A percentile compares a stretch with the other conserved stretches of the same genome.
phyloP scores from a whole-genome alignment of 2,113 vertebrate species.

The Corydoras sp. region DNA sequence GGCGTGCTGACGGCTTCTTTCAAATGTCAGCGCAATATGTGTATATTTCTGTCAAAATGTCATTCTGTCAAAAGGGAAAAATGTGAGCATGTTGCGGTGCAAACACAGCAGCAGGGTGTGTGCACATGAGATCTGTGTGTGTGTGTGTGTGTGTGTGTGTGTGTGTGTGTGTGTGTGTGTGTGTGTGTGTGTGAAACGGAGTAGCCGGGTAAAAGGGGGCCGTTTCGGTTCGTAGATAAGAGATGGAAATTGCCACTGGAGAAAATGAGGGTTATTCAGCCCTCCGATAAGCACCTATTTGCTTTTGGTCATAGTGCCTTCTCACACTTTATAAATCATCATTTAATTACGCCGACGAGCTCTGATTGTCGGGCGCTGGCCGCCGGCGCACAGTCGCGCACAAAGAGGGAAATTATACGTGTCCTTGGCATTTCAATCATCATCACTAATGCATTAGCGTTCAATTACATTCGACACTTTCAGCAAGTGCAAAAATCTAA shows the following conservation, averaged over 20 bases:
- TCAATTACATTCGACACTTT: constrained; percentile 42
- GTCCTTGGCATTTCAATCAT: constrained; percentile 48
- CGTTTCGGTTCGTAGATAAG: constrained; percentile 74
- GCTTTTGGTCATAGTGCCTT: constrained; percentile 81
- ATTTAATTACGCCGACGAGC: constrained; percentile 87
- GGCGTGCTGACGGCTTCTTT: neutral
- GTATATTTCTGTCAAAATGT: constrained; percentile 36
- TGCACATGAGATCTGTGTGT: neutral
- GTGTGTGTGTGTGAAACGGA: constrained; percentile 19
- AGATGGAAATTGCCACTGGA: constrained; percentile 79
- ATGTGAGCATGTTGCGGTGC: constrained; percentile 34
- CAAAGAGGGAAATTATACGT: constrained; percentile 53
- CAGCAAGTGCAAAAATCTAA: constrained; percentile 24
- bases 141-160: neutral
- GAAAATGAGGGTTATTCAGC: constrained; percentile 82
- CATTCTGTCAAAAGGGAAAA: constrained; percentile 41
- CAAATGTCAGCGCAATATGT: constrained; percentile 26
- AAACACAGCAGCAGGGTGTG: constrained; percentile 37
- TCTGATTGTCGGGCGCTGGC: constrained; percentile 84
- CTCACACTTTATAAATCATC: constrained; percentile 90
- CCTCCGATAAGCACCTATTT: constrained; percentile 83
- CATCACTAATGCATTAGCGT: constrained; percentile 44
- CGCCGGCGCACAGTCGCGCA: constrained; percentile 56
- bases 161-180: constrained; percentile 1
- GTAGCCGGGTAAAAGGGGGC: constrained; percentile 48